These are phyloP conservation scores for Galago senegalensis DNA, from an alignment of 2,797 vertebrate species.

Conservation along the genomic window DNA sequence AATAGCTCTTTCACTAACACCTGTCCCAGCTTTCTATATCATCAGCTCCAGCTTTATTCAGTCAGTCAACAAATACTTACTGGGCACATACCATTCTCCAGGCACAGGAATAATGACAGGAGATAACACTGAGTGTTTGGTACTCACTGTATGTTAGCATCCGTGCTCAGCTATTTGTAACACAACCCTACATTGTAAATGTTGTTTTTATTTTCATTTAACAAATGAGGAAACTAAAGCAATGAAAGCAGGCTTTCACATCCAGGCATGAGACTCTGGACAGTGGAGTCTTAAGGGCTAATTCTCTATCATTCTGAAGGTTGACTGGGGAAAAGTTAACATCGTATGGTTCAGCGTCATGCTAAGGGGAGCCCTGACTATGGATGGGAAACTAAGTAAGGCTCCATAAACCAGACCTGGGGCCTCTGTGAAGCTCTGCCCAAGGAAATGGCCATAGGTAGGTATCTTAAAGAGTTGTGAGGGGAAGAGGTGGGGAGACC, in stretches of 20 bases:
- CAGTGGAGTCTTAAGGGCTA: not conserved
- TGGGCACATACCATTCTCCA: not conserved
- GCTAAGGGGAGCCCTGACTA: not conserved
- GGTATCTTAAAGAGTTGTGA: not conserved
- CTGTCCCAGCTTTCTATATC: not conserved
- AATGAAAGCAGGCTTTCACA: not conserved
- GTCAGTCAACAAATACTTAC: not conserved
- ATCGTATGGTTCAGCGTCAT: not conserved
- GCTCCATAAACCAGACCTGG: not conserved
- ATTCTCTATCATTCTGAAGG: not conserved
- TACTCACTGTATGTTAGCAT: not conserved
- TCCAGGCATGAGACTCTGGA: not conserved
- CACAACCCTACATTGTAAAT: not conserved
- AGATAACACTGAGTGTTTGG: constrained; percentile 14
- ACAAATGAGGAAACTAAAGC: not conserved
- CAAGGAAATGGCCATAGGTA: not conserved
- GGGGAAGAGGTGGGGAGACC: not conserved
- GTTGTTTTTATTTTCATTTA: not conserved
- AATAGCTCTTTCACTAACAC: not conserved
- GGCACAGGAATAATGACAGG: not conserved
- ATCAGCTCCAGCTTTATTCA: constrained; percentile 52
- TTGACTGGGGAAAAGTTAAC: not conserved
- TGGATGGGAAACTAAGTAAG: not conserved
- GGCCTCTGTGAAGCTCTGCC: not conserved
- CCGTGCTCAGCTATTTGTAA: constrained; percentile 27